Conservation (phyloP, 2,888 invertebrate genomes). For the Andrena marginata region DNA sequence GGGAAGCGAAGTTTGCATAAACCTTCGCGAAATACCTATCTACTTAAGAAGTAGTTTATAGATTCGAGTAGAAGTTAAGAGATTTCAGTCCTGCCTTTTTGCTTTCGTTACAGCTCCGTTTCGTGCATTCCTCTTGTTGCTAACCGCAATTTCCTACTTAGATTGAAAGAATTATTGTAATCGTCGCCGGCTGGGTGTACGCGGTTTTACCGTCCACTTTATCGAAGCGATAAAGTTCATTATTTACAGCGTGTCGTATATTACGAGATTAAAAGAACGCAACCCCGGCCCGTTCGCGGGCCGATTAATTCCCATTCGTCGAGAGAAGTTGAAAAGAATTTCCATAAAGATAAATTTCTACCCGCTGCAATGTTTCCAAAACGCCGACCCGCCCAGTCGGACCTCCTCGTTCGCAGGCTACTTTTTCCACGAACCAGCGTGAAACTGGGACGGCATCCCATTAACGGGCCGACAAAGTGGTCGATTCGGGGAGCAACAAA, state of each 20-base stretch:
- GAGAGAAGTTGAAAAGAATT: constrained; percentile 30
- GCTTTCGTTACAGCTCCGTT: too few relatives aligned
- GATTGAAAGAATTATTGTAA: constrained; percentile 37
- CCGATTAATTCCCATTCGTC: constrained; percentile 36
- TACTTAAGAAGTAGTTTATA: too few relatives aligned
- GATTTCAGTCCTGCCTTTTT: too few relatives aligned
- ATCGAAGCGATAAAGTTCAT: constrained; percentile 46
- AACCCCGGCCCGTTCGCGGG: not conserved
- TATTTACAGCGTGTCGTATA: constrained; percentile 46
- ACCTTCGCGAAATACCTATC: too few relatives aligned
- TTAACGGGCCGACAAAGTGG: constrained; percentile 49
- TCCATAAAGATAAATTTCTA: constrained; percentile 57
- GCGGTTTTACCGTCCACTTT: constrained; percentile 24
- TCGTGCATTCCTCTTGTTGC: not conserved
- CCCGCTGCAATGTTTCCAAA: constrained; percentile 27
- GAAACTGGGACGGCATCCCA: constrained; percentile 30
- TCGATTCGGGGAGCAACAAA: constrained; percentile 40
- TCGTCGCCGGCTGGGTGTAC: not conserved
- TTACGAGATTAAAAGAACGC: constrained; percentile 42
- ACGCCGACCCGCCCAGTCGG: constrained; percentile 32
- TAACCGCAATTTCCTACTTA: constrained; percentile 4
- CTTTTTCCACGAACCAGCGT: constrained; percentile 39
- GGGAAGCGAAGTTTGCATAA: too few relatives aligned
- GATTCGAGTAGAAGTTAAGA: too few relatives aligned
- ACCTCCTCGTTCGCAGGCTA: not conserved